Percentiles rank a stretch among this genome's conserved stretches.
Conservation (phyloP, 2,888 invertebrate species). For the Deilephila elpenor region DNA sequence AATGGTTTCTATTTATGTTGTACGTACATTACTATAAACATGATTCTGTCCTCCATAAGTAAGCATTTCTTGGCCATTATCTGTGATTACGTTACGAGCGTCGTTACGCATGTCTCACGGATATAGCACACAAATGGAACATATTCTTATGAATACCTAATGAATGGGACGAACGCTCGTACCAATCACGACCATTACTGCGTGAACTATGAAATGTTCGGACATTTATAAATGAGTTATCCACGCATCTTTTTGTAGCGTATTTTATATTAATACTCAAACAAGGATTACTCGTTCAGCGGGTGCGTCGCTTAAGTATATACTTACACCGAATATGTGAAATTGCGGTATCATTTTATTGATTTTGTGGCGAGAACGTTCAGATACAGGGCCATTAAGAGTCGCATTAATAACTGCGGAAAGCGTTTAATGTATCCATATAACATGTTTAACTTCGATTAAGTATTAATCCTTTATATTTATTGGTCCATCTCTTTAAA, state of each 20-base stretch:
- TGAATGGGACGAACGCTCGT: not conserved
- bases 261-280: not conserved
- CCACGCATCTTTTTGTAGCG: not conserved
- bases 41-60: conserved; percentile 1
- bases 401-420: not conserved
- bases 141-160: conserved; percentile 14
- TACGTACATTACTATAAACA: not conserved
- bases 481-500: not conserved
- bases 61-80: conserved; percentile 9
- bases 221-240: not conserved
- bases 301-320: not conserved
- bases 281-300: not conserved
- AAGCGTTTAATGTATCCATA: conserved; percentile 6
- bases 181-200: not conserved
- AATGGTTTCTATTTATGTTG: not conserved
- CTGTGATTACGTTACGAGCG: conserved; percentile 5
- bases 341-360: not conserved
- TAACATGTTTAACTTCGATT: not conserved
- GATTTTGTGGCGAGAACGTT: not conserved
- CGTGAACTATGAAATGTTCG: not conserved
- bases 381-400: not conserved
- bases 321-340: not conserved
- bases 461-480: not conserved
- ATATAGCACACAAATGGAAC: not conserved
- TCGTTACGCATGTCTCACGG: not conserved